phyloP scores from a whole-genome alignment of 2,888 invertebrate species.

The Lepas anatifera region DNA sequence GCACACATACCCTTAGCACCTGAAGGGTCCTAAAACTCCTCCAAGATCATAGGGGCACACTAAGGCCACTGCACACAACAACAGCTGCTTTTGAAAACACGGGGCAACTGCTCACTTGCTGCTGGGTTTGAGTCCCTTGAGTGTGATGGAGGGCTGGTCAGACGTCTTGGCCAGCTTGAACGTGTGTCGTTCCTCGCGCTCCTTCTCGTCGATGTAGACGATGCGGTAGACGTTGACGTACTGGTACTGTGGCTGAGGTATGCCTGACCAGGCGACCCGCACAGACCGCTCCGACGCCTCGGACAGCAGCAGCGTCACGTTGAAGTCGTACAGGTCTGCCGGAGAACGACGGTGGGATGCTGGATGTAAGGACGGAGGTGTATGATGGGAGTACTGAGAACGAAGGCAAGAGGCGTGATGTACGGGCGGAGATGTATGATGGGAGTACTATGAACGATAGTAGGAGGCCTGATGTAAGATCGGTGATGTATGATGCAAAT shows the following conservation, averaged over 20 bases:
- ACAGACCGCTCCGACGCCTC: conserved; percentile 62
- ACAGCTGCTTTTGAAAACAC: too few relatives aligned
- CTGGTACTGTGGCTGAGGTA: conserved; percentile 78
- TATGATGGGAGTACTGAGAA: too few relatives aligned
- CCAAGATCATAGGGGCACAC: too few relatives aligned
- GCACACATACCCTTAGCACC: too few relatives aligned
- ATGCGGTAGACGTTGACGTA: conserved; percentile 80
- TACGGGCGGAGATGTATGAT: too few relatives aligned
- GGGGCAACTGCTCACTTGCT: conserved; percentile 38
- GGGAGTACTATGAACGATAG: too few relatives aligned
- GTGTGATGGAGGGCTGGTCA: conserved; percentile 50
- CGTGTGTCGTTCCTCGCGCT: conserved; percentile 52
- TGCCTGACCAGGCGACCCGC: conserved; percentile 68
- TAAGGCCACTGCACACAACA: too few relatives aligned
- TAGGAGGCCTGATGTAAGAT: too few relatives aligned
- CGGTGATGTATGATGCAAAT: too few relatives aligned
- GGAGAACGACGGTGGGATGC: conserved; percentile 19
- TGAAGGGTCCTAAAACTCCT: too few relatives aligned
- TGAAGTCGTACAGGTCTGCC: conserved; percentile 68
- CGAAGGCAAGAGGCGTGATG: too few relatives aligned
- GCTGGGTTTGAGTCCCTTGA: conserved; percentile 58
- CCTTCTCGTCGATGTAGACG: conserved; percentile 60
- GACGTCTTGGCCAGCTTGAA: conserved; percentile 64
- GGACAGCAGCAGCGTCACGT: conserved; percentile 59
- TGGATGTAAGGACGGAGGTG: too few relatives aligned